Evolutionary conservation across 2,113 vertebrate genomes (phyloP).

Genomic region (Bos javanicus): DNA sequence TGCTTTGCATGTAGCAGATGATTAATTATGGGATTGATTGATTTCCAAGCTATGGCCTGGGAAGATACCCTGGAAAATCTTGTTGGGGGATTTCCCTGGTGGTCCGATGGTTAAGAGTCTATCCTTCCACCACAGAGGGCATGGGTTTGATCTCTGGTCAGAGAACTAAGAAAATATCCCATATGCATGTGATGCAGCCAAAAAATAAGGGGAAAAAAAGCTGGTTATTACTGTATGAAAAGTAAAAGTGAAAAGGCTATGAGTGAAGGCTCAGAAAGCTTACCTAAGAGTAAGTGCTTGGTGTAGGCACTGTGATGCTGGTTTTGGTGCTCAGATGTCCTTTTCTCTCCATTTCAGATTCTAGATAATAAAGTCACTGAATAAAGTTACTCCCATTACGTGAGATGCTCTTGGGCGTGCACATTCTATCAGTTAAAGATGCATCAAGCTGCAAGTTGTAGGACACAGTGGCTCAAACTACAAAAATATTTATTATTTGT

Average conservation of each 20-base stretch:
- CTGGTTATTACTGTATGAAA: neutral
- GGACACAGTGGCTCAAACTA: neutral
- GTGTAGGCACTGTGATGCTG: neutral
- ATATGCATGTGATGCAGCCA: neutral
- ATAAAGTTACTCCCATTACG: neutral
- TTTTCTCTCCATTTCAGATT: neutral
- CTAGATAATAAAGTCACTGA: neutral
- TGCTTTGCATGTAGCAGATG: neutral
- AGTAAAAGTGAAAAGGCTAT: neutral
- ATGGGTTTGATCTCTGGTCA: neutral
- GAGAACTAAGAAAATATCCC: neutral
- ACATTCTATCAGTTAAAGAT: neutral
- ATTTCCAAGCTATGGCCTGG: neutral
- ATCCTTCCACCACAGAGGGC: neutral
- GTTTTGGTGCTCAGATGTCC: neutral
- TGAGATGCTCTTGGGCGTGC: neutral
- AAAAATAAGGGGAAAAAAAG: neutral
- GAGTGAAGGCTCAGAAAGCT: neutral
- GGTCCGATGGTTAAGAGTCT: neutral
- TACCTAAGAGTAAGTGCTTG: neutral
- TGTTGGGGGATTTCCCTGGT: neutral
- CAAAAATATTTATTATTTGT: neutral
- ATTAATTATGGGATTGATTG: neutral
- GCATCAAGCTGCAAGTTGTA: neutral
- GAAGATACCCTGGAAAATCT: neutral